These are phyloP conservation scores for Otolemur crassicaudatus DNA, from an alignment of 2,797 vertebrate species.

Conservation along the genomic window DNA sequence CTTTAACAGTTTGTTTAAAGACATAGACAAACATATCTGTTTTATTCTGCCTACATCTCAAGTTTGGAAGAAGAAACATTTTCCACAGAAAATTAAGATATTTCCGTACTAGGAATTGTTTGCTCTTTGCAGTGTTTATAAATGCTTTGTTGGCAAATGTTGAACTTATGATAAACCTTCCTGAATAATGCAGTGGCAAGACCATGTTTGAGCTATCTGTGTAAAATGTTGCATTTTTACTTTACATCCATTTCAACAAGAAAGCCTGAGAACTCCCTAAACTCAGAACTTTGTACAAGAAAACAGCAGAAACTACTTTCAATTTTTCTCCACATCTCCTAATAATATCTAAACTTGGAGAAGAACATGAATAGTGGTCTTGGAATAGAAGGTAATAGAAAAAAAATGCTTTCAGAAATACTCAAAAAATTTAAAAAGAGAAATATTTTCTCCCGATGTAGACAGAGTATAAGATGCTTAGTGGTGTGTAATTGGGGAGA, in stretches of 20 bases:
- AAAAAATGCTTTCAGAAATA: background rate
- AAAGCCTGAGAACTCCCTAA: background rate
- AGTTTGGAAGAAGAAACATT: slow-evolving; percentile 34
- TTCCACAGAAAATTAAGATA: slow-evolving; percentile 15
- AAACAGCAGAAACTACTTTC: background rate
- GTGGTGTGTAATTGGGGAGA: background rate
- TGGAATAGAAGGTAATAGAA: background rate
- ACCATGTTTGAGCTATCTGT: background rate
- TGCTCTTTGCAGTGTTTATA: slow-evolving; percentile 62
- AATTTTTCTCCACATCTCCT: background rate
- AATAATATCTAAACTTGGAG: background rate
- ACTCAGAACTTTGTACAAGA: background rate
- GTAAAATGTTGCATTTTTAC: slow-evolving; percentile 11
- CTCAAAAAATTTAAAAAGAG: background rate
- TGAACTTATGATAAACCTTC: slow-evolving; percentile 66
- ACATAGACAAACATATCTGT: background rate
- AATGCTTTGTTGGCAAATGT: slow-evolving; percentile 62
- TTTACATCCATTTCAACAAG: background rate
- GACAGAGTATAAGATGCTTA: background rate
- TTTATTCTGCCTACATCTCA: slow-evolving; percentile 49
- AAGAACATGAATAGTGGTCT: background rate
- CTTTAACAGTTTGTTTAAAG: slow-evolving; percentile 59
- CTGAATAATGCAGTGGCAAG: slow-evolving; percentile 54
- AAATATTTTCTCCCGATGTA: background rate
- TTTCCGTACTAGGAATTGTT: slow-evolving; percentile 54